phyloP scores from a whole-genome alignment of 2,888 invertebrate genomes.

The Odontocolon sp. region DNA sequence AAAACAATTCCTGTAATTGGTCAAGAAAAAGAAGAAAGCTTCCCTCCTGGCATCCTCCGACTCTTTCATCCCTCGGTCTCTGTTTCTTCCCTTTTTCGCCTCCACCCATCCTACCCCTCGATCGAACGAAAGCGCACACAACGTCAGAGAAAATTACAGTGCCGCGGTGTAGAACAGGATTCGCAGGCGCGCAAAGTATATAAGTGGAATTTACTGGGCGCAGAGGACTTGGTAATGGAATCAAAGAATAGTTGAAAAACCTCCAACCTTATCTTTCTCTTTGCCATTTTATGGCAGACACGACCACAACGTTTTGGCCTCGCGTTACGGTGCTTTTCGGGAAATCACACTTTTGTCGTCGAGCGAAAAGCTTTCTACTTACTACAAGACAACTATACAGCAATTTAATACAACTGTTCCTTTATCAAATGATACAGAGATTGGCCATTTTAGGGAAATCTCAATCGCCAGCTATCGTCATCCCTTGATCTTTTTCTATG shows the following conservation, averaged over 20 bases:
- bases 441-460: too few relatives aligned
- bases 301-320: slow-evolving; percentile 7
- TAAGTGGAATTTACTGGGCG: slow-evolving; percentile 56
- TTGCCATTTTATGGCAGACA: neutral
- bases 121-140: slow-evolving; percentile 19
- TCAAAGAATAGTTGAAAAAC: slow-evolving; percentile 52
- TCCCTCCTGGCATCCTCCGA: neutral
- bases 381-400: neutral
- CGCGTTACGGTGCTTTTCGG: slow-evolving; percentile 31
- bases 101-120: slow-evolving; percentile 18
- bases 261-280: slow-evolving; percentile 3
- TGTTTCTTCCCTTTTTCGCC: neutral
- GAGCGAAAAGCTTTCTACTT: slow-evolving; percentile 57
- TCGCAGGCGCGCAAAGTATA: slow-evolving; percentile 46
- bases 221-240: slow-evolving; percentile 50
- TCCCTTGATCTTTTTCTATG: too few relatives aligned
- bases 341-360: slow-evolving; percentile 57
- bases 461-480: too few relatives aligned
- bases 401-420: neutral
- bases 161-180: slow-evolving; percentile 20
- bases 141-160: slow-evolving; percentile 53
- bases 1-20: slow-evolving; percentile 63
- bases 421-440: too few relatives aligned
- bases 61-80: neutral
- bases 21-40: slow-evolving; percentile 46